phyloP scores from a whole-genome alignment of 1,140 invertebrate species.

The Pseudomyrmex flavicornis region DNA sequence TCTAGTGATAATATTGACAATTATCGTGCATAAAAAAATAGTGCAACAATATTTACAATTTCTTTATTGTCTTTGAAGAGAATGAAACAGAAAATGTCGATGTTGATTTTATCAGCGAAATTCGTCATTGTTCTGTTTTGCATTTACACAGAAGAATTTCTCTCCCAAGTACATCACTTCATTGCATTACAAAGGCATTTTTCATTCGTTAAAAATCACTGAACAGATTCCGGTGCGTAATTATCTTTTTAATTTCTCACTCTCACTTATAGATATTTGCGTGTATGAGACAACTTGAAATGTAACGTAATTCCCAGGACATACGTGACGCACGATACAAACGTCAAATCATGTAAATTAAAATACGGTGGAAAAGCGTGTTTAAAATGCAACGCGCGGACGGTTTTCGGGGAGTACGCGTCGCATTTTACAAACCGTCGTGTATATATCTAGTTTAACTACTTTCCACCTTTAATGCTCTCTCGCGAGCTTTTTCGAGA shows the following conservation, averaged over 20 bases:
- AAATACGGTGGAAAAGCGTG: neutral
- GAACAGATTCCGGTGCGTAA: slow-evolving; percentile 2
- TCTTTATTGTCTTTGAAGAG: neutral
- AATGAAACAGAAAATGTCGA: neutral
- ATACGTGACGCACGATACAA: neutral
- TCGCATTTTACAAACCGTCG: slow-evolving; percentile 7
- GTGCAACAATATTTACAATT: neutral
- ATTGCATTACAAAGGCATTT: slow-evolving; percentile 30
- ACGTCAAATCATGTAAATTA: slow-evolving; percentile 41
- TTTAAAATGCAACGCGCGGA: slow-evolving; percentile 20
- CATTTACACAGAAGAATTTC: neutral
- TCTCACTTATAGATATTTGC: neutral
- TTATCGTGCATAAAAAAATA: neutral
- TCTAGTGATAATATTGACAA: neutral
- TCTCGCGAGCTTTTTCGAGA: slow-evolving; percentile 20
- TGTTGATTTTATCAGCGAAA: slow-evolving; percentile 4
- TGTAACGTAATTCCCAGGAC: slow-evolving; percentile 25
- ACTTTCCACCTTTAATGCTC: slow-evolving; percentile 34
- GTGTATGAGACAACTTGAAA: slow-evolving; percentile 36
- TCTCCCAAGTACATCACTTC: slow-evolving; percentile 8
- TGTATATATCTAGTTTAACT: slow-evolving; percentile 26
- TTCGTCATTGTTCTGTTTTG: neutral
- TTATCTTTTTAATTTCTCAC: slow-evolving; percentile 29
- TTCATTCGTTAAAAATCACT: neutral
- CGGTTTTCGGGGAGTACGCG: slow-evolving; percentile 3